Percentiles rank a stretch among this genome's conserved stretches.
phyloP scores from a whole-genome alignment of 2,888 invertebrate species.

The Drosophila koepferae region DNA sequence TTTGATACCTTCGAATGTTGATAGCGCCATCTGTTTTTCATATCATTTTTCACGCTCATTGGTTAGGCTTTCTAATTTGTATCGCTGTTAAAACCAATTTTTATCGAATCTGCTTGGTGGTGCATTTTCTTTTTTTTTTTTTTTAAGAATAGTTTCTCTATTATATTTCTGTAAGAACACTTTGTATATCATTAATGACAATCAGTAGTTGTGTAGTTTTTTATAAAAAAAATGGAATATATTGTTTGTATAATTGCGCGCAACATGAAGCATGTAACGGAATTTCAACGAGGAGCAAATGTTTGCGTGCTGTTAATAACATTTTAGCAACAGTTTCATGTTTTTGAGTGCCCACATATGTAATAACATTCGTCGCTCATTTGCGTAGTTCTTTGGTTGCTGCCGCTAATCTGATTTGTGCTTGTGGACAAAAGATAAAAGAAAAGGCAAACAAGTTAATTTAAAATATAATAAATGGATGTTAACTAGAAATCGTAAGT shows the following conservation, averaged over 20 bases:
- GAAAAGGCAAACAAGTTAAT: background rate
- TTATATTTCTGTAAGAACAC: background rate
- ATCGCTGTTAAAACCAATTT: background rate
- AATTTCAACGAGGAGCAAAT: background rate
- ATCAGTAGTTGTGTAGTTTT: background rate
- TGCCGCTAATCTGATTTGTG: constrained; percentile 19
- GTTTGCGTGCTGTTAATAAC: constrained; percentile 25
- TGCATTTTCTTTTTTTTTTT: background rate
- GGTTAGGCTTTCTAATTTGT: background rate
- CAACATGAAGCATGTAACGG: background rate
- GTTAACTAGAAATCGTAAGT: constrained; percentile 29
- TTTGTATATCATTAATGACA: background rate
- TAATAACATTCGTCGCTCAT: constrained; percentile 26
- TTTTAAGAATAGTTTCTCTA: constrained; percentile 22
- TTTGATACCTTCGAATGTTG: background rate
- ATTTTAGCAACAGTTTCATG: constrained; percentile 18
- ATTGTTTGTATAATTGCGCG: background rate
- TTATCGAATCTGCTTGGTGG: background rate
- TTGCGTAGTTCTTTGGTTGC: constrained; percentile 22
- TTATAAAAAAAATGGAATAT: background rate
- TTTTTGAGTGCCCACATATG: constrained; percentile 25
- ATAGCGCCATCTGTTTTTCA: constrained; percentile 18
- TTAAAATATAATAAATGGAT: constrained; percentile 19
- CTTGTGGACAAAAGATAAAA: constrained; percentile 4
- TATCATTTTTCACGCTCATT: background rate